A percentile compares a stretch with the other conserved stretches of the same genome.
These are phyloP conservation scores for Sebastes vulpes DNA, from an alignment of 2,797 vertebrate genomes.

Conservation along the genomic window DNA sequence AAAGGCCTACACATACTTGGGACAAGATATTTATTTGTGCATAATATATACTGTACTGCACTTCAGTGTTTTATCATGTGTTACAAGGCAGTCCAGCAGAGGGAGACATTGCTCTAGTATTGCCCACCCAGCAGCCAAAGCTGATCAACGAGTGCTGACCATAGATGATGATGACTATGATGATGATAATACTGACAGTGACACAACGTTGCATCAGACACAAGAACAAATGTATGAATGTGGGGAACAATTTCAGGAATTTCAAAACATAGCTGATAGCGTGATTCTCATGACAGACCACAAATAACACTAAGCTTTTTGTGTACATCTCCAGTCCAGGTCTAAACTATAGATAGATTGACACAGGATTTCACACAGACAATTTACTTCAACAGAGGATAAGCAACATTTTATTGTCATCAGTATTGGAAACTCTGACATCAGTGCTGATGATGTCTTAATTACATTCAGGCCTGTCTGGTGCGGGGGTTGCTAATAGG, in stretches of 20 bases:
- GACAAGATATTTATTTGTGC: background rate
- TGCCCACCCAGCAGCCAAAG: background rate
- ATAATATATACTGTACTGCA: background rate
- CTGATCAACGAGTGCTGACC: background rate
- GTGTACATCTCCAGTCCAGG: background rate
- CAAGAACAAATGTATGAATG: background rate
- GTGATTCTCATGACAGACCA: background rate
- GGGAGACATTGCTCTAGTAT: slow-evolving; percentile 2
- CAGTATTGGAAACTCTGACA: background rate
- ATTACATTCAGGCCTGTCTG: background rate
- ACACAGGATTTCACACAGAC: background rate
- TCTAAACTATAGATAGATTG: background rate
- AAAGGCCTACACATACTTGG: background rate
- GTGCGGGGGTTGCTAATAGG: background rate
- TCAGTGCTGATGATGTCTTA: background rate
- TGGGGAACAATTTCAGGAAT: background rate
- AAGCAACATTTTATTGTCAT: background rate
- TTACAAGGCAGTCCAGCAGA: slow-evolving; percentile 12
- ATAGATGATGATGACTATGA: background rate
- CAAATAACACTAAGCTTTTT: background rate
- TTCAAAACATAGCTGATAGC: background rate
- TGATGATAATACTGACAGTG: background rate
- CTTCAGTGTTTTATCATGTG: background rate
- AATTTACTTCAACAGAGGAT: background rate
- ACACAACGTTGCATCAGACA: background rate